A percentile compares a stretch with the other conserved stretches of the same genome.
Evolutionary conservation across 92 coral and sea anemone genomes (phyloP).

Genomic region (Zoanthus gigantus): DNA sequence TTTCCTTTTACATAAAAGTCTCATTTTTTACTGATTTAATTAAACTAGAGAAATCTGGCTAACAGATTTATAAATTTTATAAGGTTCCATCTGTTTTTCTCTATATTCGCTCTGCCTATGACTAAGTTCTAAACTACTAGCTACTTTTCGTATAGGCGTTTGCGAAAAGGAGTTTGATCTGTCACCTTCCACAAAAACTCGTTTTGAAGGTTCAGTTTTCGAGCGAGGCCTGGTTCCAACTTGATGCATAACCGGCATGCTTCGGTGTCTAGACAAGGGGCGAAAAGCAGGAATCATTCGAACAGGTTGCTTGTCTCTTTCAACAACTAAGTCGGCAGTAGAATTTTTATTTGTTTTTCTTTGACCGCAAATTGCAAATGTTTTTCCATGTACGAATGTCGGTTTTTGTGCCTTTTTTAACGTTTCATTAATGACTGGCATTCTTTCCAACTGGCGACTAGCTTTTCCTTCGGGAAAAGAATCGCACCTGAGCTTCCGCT

Average conservation of each 20-base stretch:
- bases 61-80: slow-evolving; percentile 33
- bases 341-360: not conserved
- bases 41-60: slow-evolving; percentile 39
- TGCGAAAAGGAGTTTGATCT: not conserved
- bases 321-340: not conserved
- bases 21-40: no score
- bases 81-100: slow-evolving; percentile 37
- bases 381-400: not conserved
- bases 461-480: slow-evolving; percentile 24
- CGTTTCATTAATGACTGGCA: slow-evolving; percentile 28
- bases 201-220: slow-evolving; percentile 25
- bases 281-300: slow-evolving; percentile 11
- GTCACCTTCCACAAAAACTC: not conserved
- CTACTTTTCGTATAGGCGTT: slow-evolving; percentile 21
- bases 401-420: not conserved
- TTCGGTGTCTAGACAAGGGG: slow-evolving; percentile 27
- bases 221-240: slow-evolving; percentile 12
- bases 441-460: slow-evolving; percentile 16
- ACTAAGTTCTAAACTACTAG: slow-evolving; percentile 15
- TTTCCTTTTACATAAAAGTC: no score
- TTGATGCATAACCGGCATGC: slow-evolving; percentile 27
- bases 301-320: not conserved
- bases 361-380: slow-evolving; percentile 27
- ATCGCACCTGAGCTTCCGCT: not conserved
- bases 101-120: not conserved